phyloP scores from a whole-genome alignment of 2,888 invertebrate genomes.

The Melolontha melolontha region DNA sequence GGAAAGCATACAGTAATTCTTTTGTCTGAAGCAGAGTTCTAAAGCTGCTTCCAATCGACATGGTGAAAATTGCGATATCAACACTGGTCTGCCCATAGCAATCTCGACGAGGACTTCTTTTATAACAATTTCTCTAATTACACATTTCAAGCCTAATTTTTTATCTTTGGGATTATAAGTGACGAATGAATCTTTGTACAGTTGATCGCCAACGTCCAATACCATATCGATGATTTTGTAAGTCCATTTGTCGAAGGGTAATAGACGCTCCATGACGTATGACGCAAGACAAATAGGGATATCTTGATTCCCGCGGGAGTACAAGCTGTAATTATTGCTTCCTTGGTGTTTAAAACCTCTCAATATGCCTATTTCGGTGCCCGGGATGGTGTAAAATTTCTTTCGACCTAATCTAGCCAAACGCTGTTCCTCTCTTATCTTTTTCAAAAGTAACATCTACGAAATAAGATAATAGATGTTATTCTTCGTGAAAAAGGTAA shows the following conservation, averaged over 20 bases:
- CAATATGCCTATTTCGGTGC: slow-evolving; percentile 62
- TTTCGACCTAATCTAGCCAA: slow-evolving; percentile 59
- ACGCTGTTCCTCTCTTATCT: slow-evolving; percentile 32
- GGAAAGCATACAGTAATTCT: slow-evolving; percentile 69
- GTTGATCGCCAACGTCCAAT: slow-evolving; percentile 70
- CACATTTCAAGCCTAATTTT: slow-evolving; percentile 59
- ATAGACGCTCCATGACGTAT: slow-evolving; percentile 69
- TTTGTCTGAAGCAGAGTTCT: slow-evolving; percentile 71
- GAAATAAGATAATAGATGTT: background rate
- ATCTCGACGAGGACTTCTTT: slow-evolving; percentile 62
- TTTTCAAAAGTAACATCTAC: background rate
- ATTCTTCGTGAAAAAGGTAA: background rate
- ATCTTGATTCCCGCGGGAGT: slow-evolving; percentile 66
- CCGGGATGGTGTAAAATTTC: slow-evolving; percentile 53
- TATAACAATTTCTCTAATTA: slow-evolving; percentile 70
- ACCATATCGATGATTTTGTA: slow-evolving; percentile 68
- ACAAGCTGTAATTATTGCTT: slow-evolving; percentile 62
- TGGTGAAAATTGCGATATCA: slow-evolving; percentile 51
- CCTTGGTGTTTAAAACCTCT: slow-evolving; percentile 63
- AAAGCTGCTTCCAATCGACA: slow-evolving; percentile 61
- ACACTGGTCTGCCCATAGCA: slow-evolving; percentile 58
- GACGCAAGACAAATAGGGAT: slow-evolving; percentile 68
- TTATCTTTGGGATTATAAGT: slow-evolving; percentile 67
- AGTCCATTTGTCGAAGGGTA: slow-evolving; percentile 70
- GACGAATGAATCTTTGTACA: slow-evolving; percentile 72